Conservation (phyloP, 2,888 invertebrate species). For the Nymphalis polychloros region DNA sequence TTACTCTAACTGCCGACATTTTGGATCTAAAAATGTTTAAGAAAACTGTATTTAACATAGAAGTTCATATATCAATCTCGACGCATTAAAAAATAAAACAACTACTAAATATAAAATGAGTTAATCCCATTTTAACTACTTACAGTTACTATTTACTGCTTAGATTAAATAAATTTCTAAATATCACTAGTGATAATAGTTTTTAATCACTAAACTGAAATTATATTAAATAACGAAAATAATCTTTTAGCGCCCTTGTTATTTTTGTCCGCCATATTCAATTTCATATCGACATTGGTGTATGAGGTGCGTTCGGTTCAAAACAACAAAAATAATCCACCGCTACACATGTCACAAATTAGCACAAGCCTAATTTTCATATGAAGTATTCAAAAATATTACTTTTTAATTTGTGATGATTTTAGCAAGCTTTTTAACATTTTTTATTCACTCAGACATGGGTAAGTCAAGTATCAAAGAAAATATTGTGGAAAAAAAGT, state of each 20-base stretch:
- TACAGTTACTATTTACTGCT: constrained; percentile 17
- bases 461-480: no score
- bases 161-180: constrained; percentile 33
- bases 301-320: constrained; percentile 31
- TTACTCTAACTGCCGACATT: constrained; percentile 83
- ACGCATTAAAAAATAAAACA: constrained; percentile 32
- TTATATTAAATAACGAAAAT: constrained; percentile 60
- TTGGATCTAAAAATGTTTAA: constrained; percentile 48
- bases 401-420: no score
- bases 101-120: constrained; percentile 35
- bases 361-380: no score
- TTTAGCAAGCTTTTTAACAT: no score
- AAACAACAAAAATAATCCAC: constrained; percentile 18
- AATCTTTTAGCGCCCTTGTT: constrained; percentile 81
- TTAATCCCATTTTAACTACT: constrained; percentile 24
- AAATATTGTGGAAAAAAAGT: no score
- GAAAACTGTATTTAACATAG: constrained; percentile 22
- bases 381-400: not conserved
- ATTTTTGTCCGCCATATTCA: constrained; percentile 80
- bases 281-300: constrained; percentile 48
- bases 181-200: constrained; percentile 48
- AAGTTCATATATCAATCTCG: constrained; percentile 24
- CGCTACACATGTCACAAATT: not conserved
- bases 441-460: no score
- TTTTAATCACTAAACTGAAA: constrained; percentile 50